Base-by-base conservation (phyloP, 1,140 invertebrate genomes). In the Ostrea denselamellosa region DNA sequence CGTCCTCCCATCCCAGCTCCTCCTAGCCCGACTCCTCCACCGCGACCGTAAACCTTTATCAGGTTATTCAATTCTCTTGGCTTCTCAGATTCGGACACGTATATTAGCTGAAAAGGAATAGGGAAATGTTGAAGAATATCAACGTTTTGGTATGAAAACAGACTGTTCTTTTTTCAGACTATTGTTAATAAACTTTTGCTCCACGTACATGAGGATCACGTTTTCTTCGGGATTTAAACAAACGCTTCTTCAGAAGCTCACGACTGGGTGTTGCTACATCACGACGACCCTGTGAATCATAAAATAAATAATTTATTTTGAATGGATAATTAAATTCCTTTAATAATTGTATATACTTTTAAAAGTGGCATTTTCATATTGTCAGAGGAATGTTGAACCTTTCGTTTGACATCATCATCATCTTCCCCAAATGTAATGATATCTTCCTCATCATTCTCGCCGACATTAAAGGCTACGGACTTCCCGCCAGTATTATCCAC, bases 191-290 rank as follows among this genome's bases (percentile, higher is more conserved):
- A 19, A 62, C 19, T 17, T 62, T 62, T 0, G 56, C n/a, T 34
- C 25, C 71, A 81, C 82, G 10, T 83, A 83, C 82, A 14, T 52
- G 82, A 52, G 44, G 82, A 52, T 83, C 82, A 10, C 53, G 52
- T 58, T 62, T 85, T 54, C 58, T 85, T n/a, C 22, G 17, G 19
- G 53, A 58, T 44, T 85, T 85, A 56, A 85, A 85, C 52, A 85
- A 34, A n/a, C 83, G 53, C 17, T 85, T 85, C 83, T 85, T 85
- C 10, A 85, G 56, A 25, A 85, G 56, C 25, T 85, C 83, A 14
- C 83, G 83, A 9, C 83, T 85, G 12, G 83, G 83, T 34, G 83
- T 85, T 17, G 53, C 53, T 12, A 62, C 56, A 85, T 62, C 54
- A 25, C 83, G 83, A 12, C 83, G 53, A 2, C 54, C 83, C 83